Evolutionary conservation across 2,113 vertebrate genomes (phyloP).

Genomic region (Scatophagus argus): DNA sequence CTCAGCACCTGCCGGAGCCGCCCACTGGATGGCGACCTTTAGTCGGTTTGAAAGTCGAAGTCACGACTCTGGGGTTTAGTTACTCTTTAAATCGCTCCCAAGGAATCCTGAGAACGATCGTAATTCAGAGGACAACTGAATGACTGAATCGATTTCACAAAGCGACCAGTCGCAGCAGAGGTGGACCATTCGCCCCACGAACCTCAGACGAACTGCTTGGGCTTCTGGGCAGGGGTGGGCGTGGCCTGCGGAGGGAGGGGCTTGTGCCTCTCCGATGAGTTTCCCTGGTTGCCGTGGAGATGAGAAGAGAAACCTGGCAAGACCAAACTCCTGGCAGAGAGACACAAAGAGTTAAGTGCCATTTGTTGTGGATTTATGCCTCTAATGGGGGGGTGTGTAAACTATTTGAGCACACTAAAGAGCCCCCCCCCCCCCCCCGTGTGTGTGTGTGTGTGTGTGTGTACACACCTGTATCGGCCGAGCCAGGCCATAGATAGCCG

Average conservation of each 20-base stretch:
- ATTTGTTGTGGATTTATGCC: background rate
- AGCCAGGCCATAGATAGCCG: constrained; percentile 74
- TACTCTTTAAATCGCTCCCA: background rate
- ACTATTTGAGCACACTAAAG: too few relatives aligned
- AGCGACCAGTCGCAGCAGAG: constrained; percentile 13
- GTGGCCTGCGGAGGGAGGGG: constrained; percentile 23
- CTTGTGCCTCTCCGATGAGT: constrained; percentile 28
- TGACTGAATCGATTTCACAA: background rate
- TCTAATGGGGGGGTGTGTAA: constrained; percentile 3
- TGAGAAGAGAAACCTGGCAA: constrained; percentile 61
- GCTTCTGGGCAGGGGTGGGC: constrained; percentile 24
- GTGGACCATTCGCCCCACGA: background rate
- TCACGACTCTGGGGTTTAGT: too few relatives aligned
- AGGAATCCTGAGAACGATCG: background rate
- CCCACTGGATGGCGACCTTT: constrained; percentile 11
- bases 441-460: constrained; percentile 8
- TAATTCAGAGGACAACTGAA: background rate
- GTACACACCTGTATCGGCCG: constrained; percentile 75
- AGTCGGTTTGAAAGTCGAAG: background rate
- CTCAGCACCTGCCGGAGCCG: background rate
- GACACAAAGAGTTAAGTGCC: too few relatives aligned
- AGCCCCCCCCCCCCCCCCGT: too few relatives aligned
- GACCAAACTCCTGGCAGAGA: constrained; percentile 75
- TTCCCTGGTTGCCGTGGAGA: constrained; percentile 24
- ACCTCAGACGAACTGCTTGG: constrained; percentile 33